Evolutionary conservation across 2,113 vertebrate species (phyloP).

Genomic region (Petaurus breviceps): DNA sequence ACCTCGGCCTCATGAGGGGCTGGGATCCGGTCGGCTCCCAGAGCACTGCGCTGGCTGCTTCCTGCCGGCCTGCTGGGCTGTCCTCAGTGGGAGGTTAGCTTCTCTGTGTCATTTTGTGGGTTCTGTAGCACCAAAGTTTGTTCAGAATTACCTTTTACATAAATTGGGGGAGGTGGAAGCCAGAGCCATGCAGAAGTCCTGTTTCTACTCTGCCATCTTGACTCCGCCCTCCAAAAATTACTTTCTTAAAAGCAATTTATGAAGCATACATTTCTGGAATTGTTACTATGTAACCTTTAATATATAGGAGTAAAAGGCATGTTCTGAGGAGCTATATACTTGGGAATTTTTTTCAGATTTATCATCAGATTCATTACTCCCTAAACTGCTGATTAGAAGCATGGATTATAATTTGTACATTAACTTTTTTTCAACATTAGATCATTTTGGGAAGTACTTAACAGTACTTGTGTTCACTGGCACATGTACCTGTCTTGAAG

Average conservation of each 20-base stretch:
- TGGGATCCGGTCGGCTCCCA: no score
- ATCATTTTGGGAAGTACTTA: neutral
- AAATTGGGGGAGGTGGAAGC: no score
- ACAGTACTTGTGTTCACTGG: neutral
- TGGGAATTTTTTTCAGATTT: conserved; percentile 52
- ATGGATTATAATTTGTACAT: conserved; percentile 58
- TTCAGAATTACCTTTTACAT: no score
- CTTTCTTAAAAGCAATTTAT: conserved; percentile 49
- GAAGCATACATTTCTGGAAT: conserved; percentile 71
- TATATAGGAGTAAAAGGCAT: neutral
- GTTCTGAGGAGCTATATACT: conserved; percentile 45
- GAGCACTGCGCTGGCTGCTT: no score
- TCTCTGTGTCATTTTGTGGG: no score
- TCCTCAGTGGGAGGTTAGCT: no score
- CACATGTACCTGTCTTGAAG: neutral
- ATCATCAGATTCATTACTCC: conserved; percentile 65
- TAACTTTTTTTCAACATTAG: conserved; percentile 21
- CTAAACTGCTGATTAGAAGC: conserved; percentile 58
- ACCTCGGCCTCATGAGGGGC: no score
- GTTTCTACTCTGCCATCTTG: no score
- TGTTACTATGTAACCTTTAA: neutral
- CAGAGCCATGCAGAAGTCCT: no score
- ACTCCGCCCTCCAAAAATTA: no score
- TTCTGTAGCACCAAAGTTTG: no score
- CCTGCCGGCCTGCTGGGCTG: no score